Evolutionary conservation across 1,140 invertebrate species (phyloP).

Genomic region (Neuroterus valhalla): DNA sequence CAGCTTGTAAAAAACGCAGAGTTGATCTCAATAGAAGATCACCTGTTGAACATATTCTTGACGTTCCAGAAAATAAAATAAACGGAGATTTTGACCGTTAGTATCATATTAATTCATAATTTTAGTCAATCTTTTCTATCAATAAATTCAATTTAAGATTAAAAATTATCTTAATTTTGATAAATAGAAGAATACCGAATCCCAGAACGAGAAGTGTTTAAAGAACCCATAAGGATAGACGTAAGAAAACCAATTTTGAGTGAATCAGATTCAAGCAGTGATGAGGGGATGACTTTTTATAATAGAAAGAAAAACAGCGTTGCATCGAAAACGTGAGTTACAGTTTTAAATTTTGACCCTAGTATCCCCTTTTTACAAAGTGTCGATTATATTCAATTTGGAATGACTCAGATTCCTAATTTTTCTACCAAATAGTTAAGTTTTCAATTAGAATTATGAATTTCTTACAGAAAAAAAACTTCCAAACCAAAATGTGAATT

Average conservation of each 20-base stretch:
- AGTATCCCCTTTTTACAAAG: no score
- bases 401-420: no score
- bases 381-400: no score
- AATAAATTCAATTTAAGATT: background rate
- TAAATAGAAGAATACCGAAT: constrained; percentile 2
- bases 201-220: background rate
- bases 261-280: constrained; percentile 52
- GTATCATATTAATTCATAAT: constrained; percentile 8
- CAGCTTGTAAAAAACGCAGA: constrained; percentile 59
- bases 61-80: background rate
- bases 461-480: no score
- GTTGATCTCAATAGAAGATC: constrained; percentile 37
- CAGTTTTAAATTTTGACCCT: no score
- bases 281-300: constrained; percentile 5
- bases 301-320: background rate
- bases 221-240: constrained; percentile 28
- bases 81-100: background rate
- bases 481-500: no score
- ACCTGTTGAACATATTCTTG: background rate
- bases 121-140: background rate
- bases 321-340: background rate
- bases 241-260: constrained; percentile 48
- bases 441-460: no score
- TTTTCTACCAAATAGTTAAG: no score
- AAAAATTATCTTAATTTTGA: background rate